phyloP scores from a whole-genome alignment of 2,113 vertebrate genomes.

The Campylomormyrus numenius region DNA sequence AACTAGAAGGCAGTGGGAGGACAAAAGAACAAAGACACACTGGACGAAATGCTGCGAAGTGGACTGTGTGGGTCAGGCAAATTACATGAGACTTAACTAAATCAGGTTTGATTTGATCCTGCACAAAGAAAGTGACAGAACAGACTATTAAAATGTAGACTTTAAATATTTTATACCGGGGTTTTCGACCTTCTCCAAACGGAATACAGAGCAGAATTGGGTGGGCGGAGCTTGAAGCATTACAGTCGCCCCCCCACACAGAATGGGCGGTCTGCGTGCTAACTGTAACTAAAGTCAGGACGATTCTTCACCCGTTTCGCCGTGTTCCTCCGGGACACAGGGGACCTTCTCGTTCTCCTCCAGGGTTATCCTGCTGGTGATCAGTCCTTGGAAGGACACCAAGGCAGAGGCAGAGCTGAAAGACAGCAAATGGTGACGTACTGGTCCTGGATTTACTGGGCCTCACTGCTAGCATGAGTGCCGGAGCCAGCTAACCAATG shows the following conservation, averaged over 20 bases:
- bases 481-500: background rate
- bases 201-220: background rate
- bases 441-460: background rate
- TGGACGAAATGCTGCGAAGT: background rate
- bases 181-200: background rate
- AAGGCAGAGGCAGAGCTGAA: background rate
- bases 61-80: background rate
- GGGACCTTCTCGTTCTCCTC: background rate
- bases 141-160: background rate
- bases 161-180: background rate
- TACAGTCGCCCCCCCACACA: background rate
- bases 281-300: background rate
- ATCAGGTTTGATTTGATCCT: background rate
- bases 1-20: background rate
- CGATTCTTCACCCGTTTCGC: background rate
- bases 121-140: background rate
- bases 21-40: background rate
- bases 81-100: background rate
- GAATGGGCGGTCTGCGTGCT: background rate
- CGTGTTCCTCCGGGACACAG: background rate
- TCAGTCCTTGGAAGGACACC: constrained; percentile 22
- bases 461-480: background rate
- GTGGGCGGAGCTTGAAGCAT: background rate
- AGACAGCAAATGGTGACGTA: background rate
- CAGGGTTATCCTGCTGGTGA: constrained; percentile 15